Base-by-base conservation (phyloP, 2,888 invertebrate species). In the Empis stercorea region DNA sequence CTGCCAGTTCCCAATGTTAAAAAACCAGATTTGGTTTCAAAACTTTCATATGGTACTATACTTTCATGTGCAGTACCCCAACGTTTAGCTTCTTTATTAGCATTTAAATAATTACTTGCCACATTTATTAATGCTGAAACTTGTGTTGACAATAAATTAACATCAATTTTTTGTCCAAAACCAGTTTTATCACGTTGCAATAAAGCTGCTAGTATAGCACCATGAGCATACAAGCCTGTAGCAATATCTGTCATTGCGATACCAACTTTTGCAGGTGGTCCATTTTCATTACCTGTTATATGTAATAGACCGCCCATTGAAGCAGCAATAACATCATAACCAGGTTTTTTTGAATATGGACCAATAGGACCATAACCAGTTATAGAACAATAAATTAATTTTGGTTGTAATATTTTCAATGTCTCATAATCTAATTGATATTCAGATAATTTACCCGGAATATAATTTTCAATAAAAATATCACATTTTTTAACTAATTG, bases 61-160 rank as follows among this genome's bases (percentile, higher is more conserved):
- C 88, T 93, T 50, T 83, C 86, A 65, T 97, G 96, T 1, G 87
- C 87, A 0, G 94, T 94, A n/a, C 96, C 96, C 80, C 84, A 85
- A 44, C 88, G 74, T 48, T 75, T 71, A 0, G 84, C 85, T 58
- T 89, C 87, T 20, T 75, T 73, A 0, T 82, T 84, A 42, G 81
- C 83, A 65, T 96, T 97, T 27, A 97, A 71, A 66, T 87, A 96
- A 68, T 88, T 93, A 1, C 84, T 84, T 0, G 82, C 94, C 11
- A 95, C 76, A 63, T 96, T 94, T 17, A 89, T 87, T 63, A 97
- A 75, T 58, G 82, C 79, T 0, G 93, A 80, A 32, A 95, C 77
- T 74, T 95, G 94, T 0, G 95, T 93, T 2, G 93, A 88, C 0
- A 97, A 70, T n/a, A 97, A 75, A 68, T 95, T 81, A 59, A 92